phyloP scores from a whole-genome alignment of 2,113 vertebrate species.

The Gracilinanus agilis region DNA sequence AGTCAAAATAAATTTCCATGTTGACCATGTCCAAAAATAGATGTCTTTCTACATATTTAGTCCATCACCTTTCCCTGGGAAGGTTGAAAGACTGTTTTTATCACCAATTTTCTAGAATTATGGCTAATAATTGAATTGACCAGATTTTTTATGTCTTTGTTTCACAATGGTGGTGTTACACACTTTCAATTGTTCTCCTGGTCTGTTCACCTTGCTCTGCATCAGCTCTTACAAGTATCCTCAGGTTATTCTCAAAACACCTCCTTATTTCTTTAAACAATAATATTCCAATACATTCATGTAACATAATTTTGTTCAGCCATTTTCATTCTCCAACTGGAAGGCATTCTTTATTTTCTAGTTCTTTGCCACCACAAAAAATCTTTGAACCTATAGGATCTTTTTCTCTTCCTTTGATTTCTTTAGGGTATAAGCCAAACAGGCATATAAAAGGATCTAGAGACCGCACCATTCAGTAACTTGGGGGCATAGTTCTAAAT shows the following conservation, averaged over 20 bases:
- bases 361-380: not conserved
- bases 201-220: not conserved
- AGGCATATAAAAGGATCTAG: not conserved
- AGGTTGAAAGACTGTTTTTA: not conserved
- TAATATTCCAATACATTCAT: not conserved
- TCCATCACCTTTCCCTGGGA: not conserved
- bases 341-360: not conserved
- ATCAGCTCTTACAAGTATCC: not conserved
- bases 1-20: not conserved
- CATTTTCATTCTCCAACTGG: not conserved
- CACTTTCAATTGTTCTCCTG: not conserved
- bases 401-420: not conserved
- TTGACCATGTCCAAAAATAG: not conserved
- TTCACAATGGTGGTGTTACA: not conserved
- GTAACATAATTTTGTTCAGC: not conserved
- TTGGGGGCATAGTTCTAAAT: not conserved
- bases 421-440: not conserved
- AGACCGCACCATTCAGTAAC: not conserved
- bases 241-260: not conserved
- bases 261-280: not conserved
- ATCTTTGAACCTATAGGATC: not conserved
- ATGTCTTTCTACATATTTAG: not conserved
- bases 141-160: not conserved
- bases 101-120: not conserved
- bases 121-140: not conserved